Percentiles rank a stretch among this genome's conserved stretches.
Conservation (phyloP, 2,113 vertebrate species). For the Prochilodus magdalenae region DNA sequence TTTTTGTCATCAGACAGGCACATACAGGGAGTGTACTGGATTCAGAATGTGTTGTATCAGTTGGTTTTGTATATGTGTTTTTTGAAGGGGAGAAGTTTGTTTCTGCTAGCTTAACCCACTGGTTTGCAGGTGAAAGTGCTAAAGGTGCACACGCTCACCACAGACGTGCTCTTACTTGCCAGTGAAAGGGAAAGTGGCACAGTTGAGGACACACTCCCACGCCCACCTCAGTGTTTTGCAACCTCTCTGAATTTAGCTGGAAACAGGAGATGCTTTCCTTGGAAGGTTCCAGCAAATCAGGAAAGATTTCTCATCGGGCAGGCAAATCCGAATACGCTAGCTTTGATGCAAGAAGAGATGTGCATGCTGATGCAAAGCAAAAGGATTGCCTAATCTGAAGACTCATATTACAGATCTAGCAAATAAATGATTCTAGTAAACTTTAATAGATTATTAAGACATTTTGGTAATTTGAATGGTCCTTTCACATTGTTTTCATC, state of each 20-base stretch:
- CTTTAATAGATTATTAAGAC: too few species aligned
- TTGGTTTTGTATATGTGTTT: not conserved
- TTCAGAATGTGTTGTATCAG: not conserved
- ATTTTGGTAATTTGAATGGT: not conserved
- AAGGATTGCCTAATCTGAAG: too few species aligned
- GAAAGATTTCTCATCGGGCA: not conserved
- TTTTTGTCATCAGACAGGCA: not conserved
- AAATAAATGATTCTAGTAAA: too few species aligned
- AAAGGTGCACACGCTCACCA: not conserved
- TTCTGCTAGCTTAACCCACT: not conserved
- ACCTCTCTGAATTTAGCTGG: slow-evolving; percentile 10
- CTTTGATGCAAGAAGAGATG: not conserved
- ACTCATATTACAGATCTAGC: too few species aligned
- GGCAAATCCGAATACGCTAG: not conserved
- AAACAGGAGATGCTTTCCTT: not conserved
- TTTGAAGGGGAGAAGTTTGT: not conserved
- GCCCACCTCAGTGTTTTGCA: not conserved
- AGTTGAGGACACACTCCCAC: not conserved
- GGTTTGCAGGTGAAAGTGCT: not conserved
- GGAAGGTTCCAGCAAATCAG: slow-evolving; percentile 26
- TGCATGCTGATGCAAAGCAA: not conserved
- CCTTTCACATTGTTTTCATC: not conserved
- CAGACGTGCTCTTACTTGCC: slow-evolving; percentile 26
- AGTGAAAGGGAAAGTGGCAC: slow-evolving; percentile 9
- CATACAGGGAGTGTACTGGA: not conserved